Evolutionary conservation across 35 echinoderm and acorn worm genomes (phyloP), one percentile per base, ranked within the genome.

Genomic region (Apostichopus californicus): DNA sequence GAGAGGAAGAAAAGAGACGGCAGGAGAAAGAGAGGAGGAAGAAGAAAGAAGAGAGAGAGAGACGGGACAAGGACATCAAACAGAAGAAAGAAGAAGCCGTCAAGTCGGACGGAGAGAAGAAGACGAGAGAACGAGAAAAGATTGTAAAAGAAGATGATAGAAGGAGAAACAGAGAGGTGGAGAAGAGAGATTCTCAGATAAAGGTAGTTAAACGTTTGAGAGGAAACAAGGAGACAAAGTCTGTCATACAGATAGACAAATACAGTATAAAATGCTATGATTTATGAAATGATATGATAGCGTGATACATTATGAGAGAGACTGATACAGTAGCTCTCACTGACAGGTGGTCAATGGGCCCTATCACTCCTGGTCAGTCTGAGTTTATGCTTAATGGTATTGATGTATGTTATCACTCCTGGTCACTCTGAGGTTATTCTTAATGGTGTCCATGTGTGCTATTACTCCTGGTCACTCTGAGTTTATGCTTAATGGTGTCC

Each of bases 1-100:
- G 81, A 59, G 81, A 85, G 55, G 81, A 85, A 75, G 71, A 75
- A 75, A 75, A 75, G 71, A 75, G 71, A n/a, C 71, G 71, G 71
- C 71, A 75, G 71, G 81, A 85, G 4, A 85, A 85, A 59, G 57
- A 85, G 55, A 59, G 55, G 81, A 85, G n/a, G 52, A 59, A 85
- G 55, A 85, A 85, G 57, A 59, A 85, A 11, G 57, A 85, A 18
- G 81, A 85, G 23, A 17, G 23, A 7, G 81, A 85, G 56, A 85
- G 15, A 58, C 28, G 57, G 54, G 81, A 85, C 6, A 59, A 58
- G 57, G 81, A 85, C n/a, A n/a, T n/a, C 13, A 85, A 85, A 23
- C 55, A 85, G 56, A 59, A 23, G 57, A 85, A 59, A 85, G 81
- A 85, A 55, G 55, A 85, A 85, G 81, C 55, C 17, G 57, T 55